Base-by-base conservation (phyloP, 1,140 invertebrate species). In the Sesamia nonagrioides region DNA sequence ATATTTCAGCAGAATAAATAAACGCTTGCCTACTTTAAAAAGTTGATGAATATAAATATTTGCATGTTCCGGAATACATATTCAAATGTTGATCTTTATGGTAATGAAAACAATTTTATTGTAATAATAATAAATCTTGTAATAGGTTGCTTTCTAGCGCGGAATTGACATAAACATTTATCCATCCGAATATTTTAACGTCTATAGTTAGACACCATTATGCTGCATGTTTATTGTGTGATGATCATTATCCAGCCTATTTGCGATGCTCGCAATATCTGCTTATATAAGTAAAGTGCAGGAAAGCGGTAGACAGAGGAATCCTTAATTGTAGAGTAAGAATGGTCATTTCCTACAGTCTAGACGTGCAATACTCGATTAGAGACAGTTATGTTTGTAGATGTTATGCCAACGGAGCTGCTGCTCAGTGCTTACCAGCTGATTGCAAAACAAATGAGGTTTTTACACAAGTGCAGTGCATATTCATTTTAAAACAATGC, bases 401-500 rank as follows among this genome's bases (percentile, higher is more conserved):
- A 63, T 40, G 54, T 75, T 50, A 48, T 7, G 18, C n/a, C n/a
- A 42, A 8, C 13, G 1, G 5, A 9, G 37, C 4, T 1, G 0
- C 42, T 69, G 11, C 63, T 13, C 45, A 9, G 21, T 37, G 68
- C 52, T 79, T 69, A 84, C 79, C 82, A 80, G 81, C 79, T 84
- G 78, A 79, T 89, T 89, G 84, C 88, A 86, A 88, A 87, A 89
- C 80, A 60, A 86, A 86, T 83, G 75, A 79, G 80, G 76, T 84
- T 90, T 90, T 90, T 88, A 82, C 86, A 86, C 85, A 88, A 87
- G 83, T 86, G 82, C 76, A 79, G 78, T 79, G 84, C 84, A 88
- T 84, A 84, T 84, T 85, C 80, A 79, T 78, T 79, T 58, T 76
- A 80, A 85, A 79, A 89, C 88, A 91, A 91, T 91, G 87, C 79